Evolutionary conservation across 2,888 invertebrate species (phyloP).

Genomic region (Oscheius sp.): DNA sequence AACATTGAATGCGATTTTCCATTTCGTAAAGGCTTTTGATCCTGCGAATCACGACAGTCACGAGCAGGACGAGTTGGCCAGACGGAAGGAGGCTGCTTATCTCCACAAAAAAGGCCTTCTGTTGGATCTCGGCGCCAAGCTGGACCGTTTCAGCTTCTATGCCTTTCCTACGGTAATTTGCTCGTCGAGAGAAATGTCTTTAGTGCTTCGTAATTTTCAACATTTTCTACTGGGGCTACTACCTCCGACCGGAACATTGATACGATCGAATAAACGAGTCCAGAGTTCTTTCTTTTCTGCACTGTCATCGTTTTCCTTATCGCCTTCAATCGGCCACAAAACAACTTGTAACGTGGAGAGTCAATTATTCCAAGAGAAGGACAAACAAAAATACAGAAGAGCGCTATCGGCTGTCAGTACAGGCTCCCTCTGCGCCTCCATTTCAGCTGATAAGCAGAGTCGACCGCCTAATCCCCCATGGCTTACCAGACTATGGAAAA

Average conservation of each 20-base stretch:
- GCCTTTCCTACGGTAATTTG: conserved; percentile 56
- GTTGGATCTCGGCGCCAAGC: conserved; percentile 45
- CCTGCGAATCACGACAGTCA: conserved; percentile 28
- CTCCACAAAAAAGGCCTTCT: conserved; percentile 40
- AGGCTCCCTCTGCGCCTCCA: conserved; percentile 17
- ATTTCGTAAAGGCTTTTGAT: conserved; percentile 41
- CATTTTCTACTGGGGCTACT: conserved; percentile 62
- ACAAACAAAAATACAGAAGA: background rate
- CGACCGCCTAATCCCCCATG: conserved; percentile 22
- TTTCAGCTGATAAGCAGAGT: conserved; percentile 15
- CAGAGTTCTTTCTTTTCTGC: background rate
- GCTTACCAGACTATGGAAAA: conserved; percentile 14
- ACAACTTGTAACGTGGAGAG: background rate
- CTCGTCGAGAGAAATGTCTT: conserved; percentile 1
- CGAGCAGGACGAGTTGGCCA: conserved; percentile 34
- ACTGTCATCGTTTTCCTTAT: background rate
- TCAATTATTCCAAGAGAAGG: background rate
- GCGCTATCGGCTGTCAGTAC: conserved; percentile 19
- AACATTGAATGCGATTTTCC: conserved; percentile 46
- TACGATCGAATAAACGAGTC: background rate
- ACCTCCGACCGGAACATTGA: conserved; percentile 30
- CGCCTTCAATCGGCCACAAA: background rate
- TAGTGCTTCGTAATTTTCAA: conserved; percentile 63
- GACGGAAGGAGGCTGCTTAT: conserved; percentile 37
- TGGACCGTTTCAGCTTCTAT: conserved; percentile 59